Evolutionary conservation across 2,797 vertebrate genomes (phyloP), one percentile per base, ranked within the genome.

Genomic region (Falco novaeseelandiae): DNA sequence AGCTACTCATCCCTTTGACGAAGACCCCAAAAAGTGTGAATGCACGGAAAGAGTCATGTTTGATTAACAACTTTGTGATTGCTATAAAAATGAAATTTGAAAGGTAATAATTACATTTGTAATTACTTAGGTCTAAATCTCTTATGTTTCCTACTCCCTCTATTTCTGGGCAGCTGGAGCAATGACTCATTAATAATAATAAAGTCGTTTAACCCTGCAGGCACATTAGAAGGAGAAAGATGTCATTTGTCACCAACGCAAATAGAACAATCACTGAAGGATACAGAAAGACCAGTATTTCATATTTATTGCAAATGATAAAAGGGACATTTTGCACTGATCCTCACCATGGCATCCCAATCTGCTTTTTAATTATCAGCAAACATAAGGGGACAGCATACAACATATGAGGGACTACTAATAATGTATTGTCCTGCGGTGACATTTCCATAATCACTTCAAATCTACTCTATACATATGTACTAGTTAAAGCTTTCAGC

Each of bases 181-280:
- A 99, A 98, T 98, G 97, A 98, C 97, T 98, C 98, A 99, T 99
- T 99, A 99, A 98, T 99, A 99, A 98, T 99, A 99, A 99, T 99
- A 98, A 98, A 98, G 96, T 98, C 98, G 98, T 98, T 99, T 99
- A 99, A 99, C 98, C 98, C 98, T 97, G 97, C 98, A 98, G 98
- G 98, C 98, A 97, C 98, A 98, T 97, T 97, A 97, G 97, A 98
- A 98, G 97, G 97, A 97, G 98, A 98, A 97, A 98, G 96, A 97
- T 98, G 98, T 97, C 96, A 97, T 98, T 98, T 98, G 98, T 99
- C 98, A 98, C 98, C 98, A 96, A 93, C 69, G 23, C 92, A 98
- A 98, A 98, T 87, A 98, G 97, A 97, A 98, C 95, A 98, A 98
- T 97, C 97, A 98, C 97, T 78, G 97, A 98, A 97, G 97, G 97